These are phyloP conservation scores for Calliopum simillimum DNA, from an alignment of 2,888 invertebrate species.

Conservation along the genomic window DNA sequence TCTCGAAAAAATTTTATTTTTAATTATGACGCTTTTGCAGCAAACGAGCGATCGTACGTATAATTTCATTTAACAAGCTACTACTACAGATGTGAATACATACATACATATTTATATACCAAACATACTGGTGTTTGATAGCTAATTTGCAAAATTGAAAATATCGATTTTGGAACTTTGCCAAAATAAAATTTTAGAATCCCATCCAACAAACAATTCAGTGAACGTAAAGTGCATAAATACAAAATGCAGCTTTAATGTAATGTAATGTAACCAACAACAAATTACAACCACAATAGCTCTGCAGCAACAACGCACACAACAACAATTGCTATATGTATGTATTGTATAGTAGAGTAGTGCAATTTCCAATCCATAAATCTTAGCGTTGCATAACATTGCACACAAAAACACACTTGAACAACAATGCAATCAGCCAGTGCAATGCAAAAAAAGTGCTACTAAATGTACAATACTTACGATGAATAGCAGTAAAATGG, in stretches of 20 bases:
- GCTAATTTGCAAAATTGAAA: conserved; percentile 40
- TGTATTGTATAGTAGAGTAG: too few relatives aligned
- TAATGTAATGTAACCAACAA: conserved; percentile 4
- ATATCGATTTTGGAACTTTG: conserved; percentile 45
- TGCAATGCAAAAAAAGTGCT: background rate
- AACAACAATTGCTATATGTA: background rate
- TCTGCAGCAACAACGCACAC: background rate
- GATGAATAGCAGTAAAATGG: background rate
- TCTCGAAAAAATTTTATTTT: too few relatives aligned
- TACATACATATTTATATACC: background rate
- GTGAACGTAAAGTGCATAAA: conserved; percentile 11
- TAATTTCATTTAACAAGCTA: too few relatives aligned
- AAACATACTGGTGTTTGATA: conserved; percentile 32
- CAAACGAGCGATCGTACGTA: too few relatives aligned
- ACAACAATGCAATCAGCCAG: conserved; percentile 8
- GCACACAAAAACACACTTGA: conserved; percentile 1
- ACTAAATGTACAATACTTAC: background rate
- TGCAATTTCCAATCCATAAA: background rate
- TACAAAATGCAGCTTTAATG: background rate
- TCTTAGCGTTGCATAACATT: background rate
- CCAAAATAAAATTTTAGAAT: conserved; percentile 33
- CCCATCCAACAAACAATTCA: background rate
- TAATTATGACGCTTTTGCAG: too few relatives aligned
- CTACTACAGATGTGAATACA: too few relatives aligned
- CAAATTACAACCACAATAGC: conserved; percentile 1